phyloP scores from a whole-genome alignment of 2,113 vertebrate genomes.

The Tursiops truncatus region DNA sequence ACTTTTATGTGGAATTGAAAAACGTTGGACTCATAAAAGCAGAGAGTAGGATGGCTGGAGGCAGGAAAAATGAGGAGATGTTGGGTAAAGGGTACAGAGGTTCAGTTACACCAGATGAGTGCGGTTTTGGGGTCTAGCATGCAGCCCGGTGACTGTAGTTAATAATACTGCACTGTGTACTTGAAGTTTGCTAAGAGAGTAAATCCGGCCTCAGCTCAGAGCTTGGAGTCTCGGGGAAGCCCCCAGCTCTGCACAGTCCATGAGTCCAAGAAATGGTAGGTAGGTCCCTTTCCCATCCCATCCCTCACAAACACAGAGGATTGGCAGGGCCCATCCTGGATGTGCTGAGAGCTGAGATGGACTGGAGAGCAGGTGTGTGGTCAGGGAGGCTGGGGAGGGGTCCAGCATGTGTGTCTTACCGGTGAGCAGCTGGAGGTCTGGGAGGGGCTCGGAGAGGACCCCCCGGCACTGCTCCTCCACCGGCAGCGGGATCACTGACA shows the following conservation, averaged over 20 bases:
- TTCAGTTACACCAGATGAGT: background rate
- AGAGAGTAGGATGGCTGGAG: background rate
- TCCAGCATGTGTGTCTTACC: constrained; percentile 81
- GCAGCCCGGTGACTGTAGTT: rapidly evolving
- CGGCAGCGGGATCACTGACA: constrained; percentile 96
- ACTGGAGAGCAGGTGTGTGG: background rate
- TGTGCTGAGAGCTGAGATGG: background rate
- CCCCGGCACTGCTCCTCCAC: constrained; percentile 98
- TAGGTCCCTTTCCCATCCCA: background rate
- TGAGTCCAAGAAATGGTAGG: background rate
- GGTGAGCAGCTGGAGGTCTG: constrained; percentile 94
- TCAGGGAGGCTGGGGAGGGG: too few relatives aligned
- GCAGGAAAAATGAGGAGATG: background rate
- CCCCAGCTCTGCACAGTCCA: background rate
- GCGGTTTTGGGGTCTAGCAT: rapidly evolving
- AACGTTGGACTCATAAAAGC: background rate
- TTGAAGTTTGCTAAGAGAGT: background rate
- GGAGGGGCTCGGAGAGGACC: constrained; percentile 94
- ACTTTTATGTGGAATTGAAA: background rate
- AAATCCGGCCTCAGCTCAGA: background rate
- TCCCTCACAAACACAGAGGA: background rate
- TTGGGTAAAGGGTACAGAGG: background rate
- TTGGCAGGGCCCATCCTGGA: rapidly evolving
- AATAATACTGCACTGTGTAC: rapidly evolving
- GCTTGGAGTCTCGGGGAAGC: background rate